Evolutionary conservation across 2,888 invertebrate genomes (phyloP).

Genomic region (Amiota communis): DNA sequence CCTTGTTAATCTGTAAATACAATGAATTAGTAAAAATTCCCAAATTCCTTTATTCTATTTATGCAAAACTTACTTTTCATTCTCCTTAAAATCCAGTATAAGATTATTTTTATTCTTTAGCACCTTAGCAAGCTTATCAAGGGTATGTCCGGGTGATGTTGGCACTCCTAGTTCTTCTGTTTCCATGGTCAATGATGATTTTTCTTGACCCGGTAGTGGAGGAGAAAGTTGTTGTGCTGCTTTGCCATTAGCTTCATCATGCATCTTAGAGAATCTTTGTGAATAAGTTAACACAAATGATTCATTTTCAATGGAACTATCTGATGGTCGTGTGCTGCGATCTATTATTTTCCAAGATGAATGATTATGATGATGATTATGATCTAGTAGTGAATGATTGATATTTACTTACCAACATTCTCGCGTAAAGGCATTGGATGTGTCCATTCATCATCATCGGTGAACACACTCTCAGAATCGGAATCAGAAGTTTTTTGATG

Average conservation of each 20-base stretch:
- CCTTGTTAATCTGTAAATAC: slow-evolving; percentile 58
- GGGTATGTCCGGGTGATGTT: slow-evolving; percentile 44
- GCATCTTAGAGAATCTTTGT: slow-evolving; percentile 77
- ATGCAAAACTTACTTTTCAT: slow-evolving; percentile 67
- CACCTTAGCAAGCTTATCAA: slow-evolving; percentile 63
- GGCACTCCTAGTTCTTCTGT: not conserved
- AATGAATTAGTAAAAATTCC: not conserved
- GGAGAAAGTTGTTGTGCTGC: no score
- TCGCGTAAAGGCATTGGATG: slow-evolving; percentile 74
- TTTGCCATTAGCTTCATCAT: slow-evolving; percentile 57
- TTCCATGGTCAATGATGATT: slow-evolving; percentile 24
- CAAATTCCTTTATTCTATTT: not conserved
- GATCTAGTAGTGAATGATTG: not conserved
- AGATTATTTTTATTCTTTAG: slow-evolving; percentile 78
- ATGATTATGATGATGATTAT: slow-evolving; percentile 5
- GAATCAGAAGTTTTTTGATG: slow-evolving; percentile 74
- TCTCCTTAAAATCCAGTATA: slow-evolving; percentile 71
- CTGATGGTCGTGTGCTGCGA: slow-evolving; percentile 75
- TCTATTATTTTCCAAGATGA: slow-evolving; percentile 51
- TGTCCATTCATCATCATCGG: slow-evolving; percentile 81
- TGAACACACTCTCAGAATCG: slow-evolving; percentile 81
- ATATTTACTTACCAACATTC: slow-evolving; percentile 64
- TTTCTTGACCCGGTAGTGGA: no score
- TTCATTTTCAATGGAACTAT: slow-evolving; percentile 77
- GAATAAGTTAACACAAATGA: slow-evolving; percentile 75